Evolutionary conservation across 2,888 invertebrate genomes (phyloP), one percentile per base, ranked within the genome.

Genomic region (Arrhopalites spinosus): DNA sequence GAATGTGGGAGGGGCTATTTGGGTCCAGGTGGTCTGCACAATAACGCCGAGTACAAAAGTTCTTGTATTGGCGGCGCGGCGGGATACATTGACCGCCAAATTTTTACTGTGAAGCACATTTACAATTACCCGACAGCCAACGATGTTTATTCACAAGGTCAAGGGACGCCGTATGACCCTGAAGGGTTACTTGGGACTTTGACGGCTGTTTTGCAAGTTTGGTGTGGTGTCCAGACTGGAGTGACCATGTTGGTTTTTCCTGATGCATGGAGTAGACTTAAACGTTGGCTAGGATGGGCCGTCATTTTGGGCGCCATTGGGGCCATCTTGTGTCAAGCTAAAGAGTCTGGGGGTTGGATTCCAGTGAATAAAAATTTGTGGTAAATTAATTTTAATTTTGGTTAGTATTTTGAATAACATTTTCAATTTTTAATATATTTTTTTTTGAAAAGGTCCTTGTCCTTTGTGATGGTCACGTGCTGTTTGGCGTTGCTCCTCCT

Each of bases 301-400:
- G 82, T 91, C 0, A 15, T 85, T 0, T 83, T 84, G 23, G 88
- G 88, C 13, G 84, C 90, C 0, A 87, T 91, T 69, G 93, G 85
- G 23, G 83, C 84, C 5, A 74, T 84, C 30, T 83, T 88, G 59
- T 82, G 82, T 61, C 78, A 78, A 20, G 78, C 78, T 23, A 72
- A 76, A 36, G 78, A 81, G 72, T 76, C 70, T 71, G 81, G 80
- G 15, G 81, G 82, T 3, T 86, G 69, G 87, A 92, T 95, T 73
- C 95, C 95, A 0, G 84, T 95, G 66, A 95, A 93, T 86, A 95
- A 95, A 87, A 93, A 92, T 84, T 88, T 95, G 66, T 94, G 94
- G 94, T 36, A 36, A 36, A 7, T n/a, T n/a, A n/a, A n/a, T n/a
- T n/a, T n/a, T n/a, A n/a, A n/a, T n/a, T n/a, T n/a, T n/a, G n/a